Base-by-base conservation (phyloP, 2,797 vertebrate genomes). In the Carcharodon carcharias region DNA sequence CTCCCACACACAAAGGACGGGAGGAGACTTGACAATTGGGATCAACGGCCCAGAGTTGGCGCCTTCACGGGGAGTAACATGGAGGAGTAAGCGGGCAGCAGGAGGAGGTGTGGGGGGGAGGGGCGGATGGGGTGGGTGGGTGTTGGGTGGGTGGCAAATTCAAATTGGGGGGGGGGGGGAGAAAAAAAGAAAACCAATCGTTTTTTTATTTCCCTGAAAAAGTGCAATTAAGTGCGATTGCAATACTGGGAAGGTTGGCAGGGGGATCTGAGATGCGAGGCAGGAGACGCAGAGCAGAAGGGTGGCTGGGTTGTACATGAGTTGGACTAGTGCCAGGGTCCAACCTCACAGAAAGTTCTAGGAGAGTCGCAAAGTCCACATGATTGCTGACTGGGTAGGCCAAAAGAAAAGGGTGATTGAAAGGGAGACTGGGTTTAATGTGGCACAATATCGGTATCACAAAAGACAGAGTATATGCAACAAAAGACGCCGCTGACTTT, bases 401-500 rank as follows among this genome's bases (percentile, higher is more conserved):
- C 18, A 0, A 93, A 93, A 93, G 91, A 93, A 93, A 93, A 67
- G 91, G 61, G 61, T 45, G 91, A 93, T 67, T 67, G 91, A 93
- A 93, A 93, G 18, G n/a, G 61, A 93, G 91, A 61, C 31, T 31
- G 88, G 88, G 28, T 58, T 91, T 91, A 91, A 93, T n/a, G 61
- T 11, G n/a, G 61, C 61, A 93, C 91, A 61, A 91, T 91, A 61
- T 91, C 56, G 88, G 56, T 61, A 35, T 35, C 61, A 93, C 91
- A 93, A 93, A 93, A 65, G 91, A 65, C 61, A 93, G 61, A 23
- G 61, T 67, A 67, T 63, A 21, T 0, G n/a, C 91, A 93, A 93
- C 91, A 93, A 93, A 93, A 93, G 91, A 45, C 26, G n/a, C n/a
- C 21, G 91, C n/a, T 93, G 91, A 93, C 21, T n/a, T 93, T 93